Conservation (phyloP, 2,888 invertebrate species). For the Oligia latruncula region DNA sequence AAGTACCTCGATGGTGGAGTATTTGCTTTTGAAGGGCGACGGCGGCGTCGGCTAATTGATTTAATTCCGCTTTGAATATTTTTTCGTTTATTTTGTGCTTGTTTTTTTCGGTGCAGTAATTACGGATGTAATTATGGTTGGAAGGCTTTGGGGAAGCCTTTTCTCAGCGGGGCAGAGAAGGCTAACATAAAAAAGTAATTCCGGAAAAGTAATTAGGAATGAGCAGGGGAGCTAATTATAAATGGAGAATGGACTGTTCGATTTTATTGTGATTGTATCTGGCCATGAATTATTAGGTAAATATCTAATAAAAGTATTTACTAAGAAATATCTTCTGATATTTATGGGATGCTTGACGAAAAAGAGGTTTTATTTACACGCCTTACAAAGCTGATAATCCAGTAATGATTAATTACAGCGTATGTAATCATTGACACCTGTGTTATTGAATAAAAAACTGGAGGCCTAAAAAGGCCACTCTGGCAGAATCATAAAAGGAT, state of each 20-base stretch:
- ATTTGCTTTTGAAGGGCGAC: slow-evolving; percentile 64
- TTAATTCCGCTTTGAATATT: slow-evolving; percentile 66
- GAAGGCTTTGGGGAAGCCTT: neutral
- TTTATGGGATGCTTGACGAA: neutral
- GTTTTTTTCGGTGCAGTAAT: slow-evolving; percentile 21
- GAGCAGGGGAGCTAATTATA: slow-evolving; percentile 12
- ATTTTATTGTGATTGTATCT: slow-evolving; percentile 30
- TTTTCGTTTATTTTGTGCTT: slow-evolving; percentile 32
- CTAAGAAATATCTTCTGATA: slow-evolving; percentile 27
- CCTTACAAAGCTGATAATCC: neutral
- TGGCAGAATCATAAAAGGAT: no score
- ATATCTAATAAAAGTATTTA: slow-evolving; percentile 17
- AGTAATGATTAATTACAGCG: slow-evolving; percentile 36
- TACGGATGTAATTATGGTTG: neutral
- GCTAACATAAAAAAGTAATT: neutral
- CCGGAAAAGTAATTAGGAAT: slow-evolving; percentile 2
- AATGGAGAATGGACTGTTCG: neutral
- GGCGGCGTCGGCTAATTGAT: slow-evolving; percentile 70
- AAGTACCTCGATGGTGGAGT: slow-evolving; percentile 43
- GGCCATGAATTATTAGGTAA: slow-evolving; percentile 2
- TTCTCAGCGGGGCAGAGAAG: neutral
- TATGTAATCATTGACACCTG: slow-evolving; percentile 5
- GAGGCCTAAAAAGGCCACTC: no score
- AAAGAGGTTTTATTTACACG: neutral
- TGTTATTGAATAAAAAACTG: neutral